Conservation (phyloP, 2,797 vertebrate species). For the Apogon talboti region DNA sequence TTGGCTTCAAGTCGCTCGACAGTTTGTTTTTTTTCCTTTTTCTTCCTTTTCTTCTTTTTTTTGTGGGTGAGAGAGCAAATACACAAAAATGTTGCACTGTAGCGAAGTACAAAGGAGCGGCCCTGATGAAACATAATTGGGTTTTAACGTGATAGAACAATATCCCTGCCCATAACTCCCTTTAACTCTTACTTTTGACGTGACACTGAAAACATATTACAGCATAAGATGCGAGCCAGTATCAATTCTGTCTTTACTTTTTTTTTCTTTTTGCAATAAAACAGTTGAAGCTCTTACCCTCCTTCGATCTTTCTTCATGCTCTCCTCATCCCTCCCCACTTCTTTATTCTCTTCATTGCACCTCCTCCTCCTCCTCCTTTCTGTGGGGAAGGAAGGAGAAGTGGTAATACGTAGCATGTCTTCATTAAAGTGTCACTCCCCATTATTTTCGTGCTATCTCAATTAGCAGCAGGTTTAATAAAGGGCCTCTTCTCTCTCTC, state of each 20-base stretch:
- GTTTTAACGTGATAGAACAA: conserved; percentile 83
- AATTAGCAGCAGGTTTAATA: conserved; percentile 88
- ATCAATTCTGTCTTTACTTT: conserved; percentile 74
- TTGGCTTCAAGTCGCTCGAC: conserved; percentile 49
- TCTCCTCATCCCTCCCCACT: conserved; percentile 57
- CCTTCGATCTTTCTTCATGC: conserved; percentile 61
- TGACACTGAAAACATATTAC: conserved; percentile 81
- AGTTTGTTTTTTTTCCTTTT: conserved; percentile 49
- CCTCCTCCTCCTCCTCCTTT: conserved; percentile 55
- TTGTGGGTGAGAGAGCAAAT: conserved; percentile 14
- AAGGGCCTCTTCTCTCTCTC: conserved; percentile 76
- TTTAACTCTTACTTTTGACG: conserved; percentile 82
- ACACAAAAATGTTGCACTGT: conserved; percentile 45
- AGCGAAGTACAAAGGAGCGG: conserved; percentile 57
- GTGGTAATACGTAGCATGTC: conserved; percentile 84
- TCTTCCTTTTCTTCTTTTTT: conserved; percentile 14
- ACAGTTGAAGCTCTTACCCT: conserved; percentile 68
- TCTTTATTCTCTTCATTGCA: conserved; percentile 64
- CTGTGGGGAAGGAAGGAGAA: conserved; percentile 74
- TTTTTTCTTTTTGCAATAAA: conserved; percentile 78
- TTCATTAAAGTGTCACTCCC: conserved; percentile 88
- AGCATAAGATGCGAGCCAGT: conserved; percentile 69
- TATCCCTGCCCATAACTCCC: conserved; percentile 79
- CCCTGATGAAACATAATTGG: conserved; percentile 80
- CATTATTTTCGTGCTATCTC: conserved; percentile 87